Evolutionary conservation across 2,113 vertebrate species (phyloP).

Genomic region (Tinamus guttatus): DNA sequence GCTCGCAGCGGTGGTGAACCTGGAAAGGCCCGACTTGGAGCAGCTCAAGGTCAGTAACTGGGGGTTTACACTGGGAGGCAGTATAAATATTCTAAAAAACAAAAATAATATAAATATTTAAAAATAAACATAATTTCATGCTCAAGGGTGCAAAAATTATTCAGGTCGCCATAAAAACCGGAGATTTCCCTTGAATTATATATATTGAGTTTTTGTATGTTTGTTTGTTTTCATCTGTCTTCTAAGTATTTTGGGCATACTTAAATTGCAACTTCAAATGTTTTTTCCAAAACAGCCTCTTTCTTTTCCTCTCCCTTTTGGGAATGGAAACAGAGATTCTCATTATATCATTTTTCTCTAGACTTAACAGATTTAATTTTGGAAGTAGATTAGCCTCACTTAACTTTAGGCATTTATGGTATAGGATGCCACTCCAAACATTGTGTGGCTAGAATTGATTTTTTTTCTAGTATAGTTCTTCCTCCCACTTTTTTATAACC

Average conservation of each 20-base stretch:
- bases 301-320: neutral
- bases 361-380: neutral
- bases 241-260: neutral
- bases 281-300: neutral
- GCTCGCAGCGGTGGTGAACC: slow-evolving; percentile 89
- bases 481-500: neutral
- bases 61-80: neutral
- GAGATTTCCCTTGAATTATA: neutral
- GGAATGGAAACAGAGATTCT: neutral
- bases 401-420: neutral
- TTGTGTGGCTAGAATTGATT: neutral
- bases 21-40: slow-evolving; percentile 93
- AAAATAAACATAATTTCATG: neutral
- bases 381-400: neutral
- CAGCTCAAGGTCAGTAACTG: slow-evolving; percentile 86
- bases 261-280: neutral
- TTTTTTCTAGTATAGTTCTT: neutral
- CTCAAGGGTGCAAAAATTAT: neutral
- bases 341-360: neutral
- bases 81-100: neutral
- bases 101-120: neutral
- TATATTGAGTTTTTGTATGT: neutral
- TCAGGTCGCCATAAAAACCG: neutral
- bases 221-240: neutral
- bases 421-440: neutral